Base-by-base conservation (phyloP, 2,113 vertebrate genomes). In the Petromus typicus region DNA sequence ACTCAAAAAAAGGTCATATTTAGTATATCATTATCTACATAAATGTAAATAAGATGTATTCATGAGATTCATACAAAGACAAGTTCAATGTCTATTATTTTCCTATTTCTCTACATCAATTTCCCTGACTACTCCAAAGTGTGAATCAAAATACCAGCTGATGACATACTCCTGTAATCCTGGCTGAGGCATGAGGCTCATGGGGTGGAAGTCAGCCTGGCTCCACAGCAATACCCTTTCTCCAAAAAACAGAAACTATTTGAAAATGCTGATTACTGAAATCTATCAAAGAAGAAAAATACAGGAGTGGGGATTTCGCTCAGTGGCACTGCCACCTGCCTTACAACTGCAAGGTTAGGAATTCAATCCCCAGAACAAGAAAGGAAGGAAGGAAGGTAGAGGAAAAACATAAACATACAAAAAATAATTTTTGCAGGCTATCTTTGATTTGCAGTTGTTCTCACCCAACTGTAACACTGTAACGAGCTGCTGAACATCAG, bases 91-190 rank as follows among this genome's bases (percentile, higher is more conserved):
- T 12, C 63, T 48, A 90, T 34, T 34, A 75, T 82, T 91, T 89
- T 95, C 43, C 86, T 20, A 92, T 75, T 85, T 95, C 40, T 91
- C 40, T 90, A 48, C 7, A 69, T 90, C 37, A 91, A 63, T 93
- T 85, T 92, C 64, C 25, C 30, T 93, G 64, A 84, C 9, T 76
- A 90, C 22, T 78, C 57, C 17, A 67, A 11, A 94, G 79, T 51
- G 10, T 66, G 4, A 82, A 75, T 66, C 32, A 96, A 91, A 69
- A 94, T 80, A 83, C 1, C 75, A 78, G 45, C 27, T 51, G 16
- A 14, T 20, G 43, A 27, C 30, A 32, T 1, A 32, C 27, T 30
- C 27, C 27, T 48, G 27, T 30, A 76, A 76, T 32, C 14, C 75
- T 34, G 45, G 45, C 73, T 32, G 73, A 76, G 27, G 27, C 45